Evolutionary conservation across 1,140 invertebrate species (phyloP).

Genomic region (Drosophila pectinifera): DNA sequence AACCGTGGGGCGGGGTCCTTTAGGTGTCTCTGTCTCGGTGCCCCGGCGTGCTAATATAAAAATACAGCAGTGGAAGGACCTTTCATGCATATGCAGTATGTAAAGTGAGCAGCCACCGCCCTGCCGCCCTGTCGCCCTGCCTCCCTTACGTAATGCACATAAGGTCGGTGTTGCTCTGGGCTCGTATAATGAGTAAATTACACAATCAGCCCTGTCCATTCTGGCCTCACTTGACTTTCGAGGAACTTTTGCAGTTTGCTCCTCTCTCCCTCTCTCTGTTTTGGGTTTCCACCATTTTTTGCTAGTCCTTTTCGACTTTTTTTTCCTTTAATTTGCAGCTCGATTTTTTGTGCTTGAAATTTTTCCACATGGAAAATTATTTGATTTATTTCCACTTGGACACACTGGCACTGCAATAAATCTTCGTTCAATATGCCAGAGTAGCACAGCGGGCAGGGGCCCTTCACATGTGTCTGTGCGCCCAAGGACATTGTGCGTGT

Average conservation of each 20-base stretch:
- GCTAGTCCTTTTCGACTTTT: slow-evolving; percentile 10
- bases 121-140: slow-evolving; percentile 24
- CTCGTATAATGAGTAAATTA: slow-evolving; percentile 82
- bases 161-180: slow-evolving; percentile 38
- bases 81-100: slow-evolving; percentile 76
- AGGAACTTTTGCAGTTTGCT: slow-evolving; percentile 41
- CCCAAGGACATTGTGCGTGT: slow-evolving; percentile 69
- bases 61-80: slow-evolving; percentile 58
- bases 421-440: slow-evolving; percentile 83
- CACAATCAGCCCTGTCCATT: slow-evolving; percentile 67
- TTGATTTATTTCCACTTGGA: slow-evolving; percentile 84
- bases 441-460: slow-evolving; percentile 49
- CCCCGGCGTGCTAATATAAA: slow-evolving; percentile 65
- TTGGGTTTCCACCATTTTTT: slow-evolving; percentile 37
- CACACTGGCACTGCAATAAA: slow-evolving; percentile 83
- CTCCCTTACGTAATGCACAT: slow-evolving; percentile 54
- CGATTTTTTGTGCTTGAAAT: slow-evolving; percentile 66
- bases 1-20: slow-evolving; percentile 41
- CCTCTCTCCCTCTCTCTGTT: slow-evolving; percentile 19
- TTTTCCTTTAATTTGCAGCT: slow-evolving; percentile 70
- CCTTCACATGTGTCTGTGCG: slow-evolving; percentile 35
- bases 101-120: slow-evolving; percentile 66
- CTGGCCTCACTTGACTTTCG: slow-evolving; percentile 67
- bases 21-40: slow-evolving; percentile 34
- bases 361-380: slow-evolving; percentile 84